These are phyloP conservation scores for Falcaria lacertinaria DNA, from an alignment of 2,888 invertebrate species.

Conservation along the genomic window DNA sequence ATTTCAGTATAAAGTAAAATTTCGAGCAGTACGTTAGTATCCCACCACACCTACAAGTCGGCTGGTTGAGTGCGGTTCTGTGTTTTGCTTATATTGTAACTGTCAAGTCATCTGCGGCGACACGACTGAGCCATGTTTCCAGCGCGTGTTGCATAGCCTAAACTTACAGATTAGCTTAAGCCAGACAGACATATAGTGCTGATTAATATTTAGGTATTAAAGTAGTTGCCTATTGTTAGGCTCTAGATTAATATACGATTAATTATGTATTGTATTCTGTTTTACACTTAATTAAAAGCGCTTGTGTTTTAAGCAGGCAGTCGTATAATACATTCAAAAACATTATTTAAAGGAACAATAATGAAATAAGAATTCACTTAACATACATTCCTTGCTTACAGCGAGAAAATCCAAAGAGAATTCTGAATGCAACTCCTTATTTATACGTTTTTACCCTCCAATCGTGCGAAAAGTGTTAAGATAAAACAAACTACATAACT, in stretches of 20 bases:
- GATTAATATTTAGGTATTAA: too few relatives aligned
- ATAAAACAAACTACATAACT: slow-evolving; percentile 19
- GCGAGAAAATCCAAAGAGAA: not conserved
- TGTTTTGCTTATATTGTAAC: slow-evolving; percentile 43
- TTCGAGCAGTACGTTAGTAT: slow-evolving; percentile 16
- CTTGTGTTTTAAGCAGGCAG: too few relatives aligned
- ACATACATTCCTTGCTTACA: not conserved
- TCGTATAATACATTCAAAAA: too few relatives aligned
- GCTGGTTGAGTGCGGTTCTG: slow-evolving; percentile 44
- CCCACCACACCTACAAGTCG: slow-evolving; percentile 26
- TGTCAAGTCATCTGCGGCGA: slow-evolving; percentile 37
- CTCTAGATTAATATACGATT: too few relatives aligned
- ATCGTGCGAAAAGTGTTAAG: slow-evolving; percentile 20
- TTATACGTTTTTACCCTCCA: slow-evolving; percentile 14
- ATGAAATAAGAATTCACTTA: not conserved
- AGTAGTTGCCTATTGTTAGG: too few relatives aligned
- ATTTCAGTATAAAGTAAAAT: not conserved
- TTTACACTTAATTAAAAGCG: too few relatives aligned
- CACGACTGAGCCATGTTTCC: slow-evolving; percentile 10
- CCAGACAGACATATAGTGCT: not conserved
- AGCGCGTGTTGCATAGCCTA: not conserved
- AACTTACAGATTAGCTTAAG: not conserved
- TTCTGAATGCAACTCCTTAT: not conserved
- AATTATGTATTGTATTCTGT: too few relatives aligned
- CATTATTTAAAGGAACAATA: too few relatives aligned